phyloP scores from a whole-genome alignment of 2,888 invertebrate genomes.

The Metalampra italica region DNA sequence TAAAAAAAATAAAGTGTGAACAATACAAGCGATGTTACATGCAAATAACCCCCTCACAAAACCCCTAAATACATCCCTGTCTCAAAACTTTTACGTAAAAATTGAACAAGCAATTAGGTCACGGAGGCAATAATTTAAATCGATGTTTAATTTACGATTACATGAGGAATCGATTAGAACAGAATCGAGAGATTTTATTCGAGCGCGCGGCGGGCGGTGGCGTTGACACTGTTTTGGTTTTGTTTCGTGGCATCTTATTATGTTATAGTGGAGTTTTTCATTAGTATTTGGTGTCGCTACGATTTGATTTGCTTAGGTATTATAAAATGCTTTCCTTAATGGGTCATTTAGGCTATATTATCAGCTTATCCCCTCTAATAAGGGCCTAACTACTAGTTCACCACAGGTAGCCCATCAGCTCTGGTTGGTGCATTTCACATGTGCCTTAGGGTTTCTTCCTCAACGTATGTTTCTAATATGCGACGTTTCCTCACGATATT shows the following conservation, averaged over 20 bases:
- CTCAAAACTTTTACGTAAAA: neutral
- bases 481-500: no score
- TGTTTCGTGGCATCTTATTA: neutral
- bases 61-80: no score
- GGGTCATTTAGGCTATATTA: no score
- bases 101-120: conserved; percentile 6
- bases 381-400: no score
- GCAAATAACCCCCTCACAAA: neutral
- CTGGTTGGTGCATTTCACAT: no score
- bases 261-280: neutral
- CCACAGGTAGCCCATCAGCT: no score
- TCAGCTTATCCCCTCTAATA: no score
- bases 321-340: no score
- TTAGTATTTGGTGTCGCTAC: neutral
- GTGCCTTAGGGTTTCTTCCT: no score
- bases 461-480: no score
- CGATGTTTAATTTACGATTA: conserved; percentile 17
- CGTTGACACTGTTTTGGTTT: neutral
- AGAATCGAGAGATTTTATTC: conserved; percentile 13
- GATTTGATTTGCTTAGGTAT: neutral
- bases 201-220: conserved; percentile 9
- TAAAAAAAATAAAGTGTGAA: neutral
- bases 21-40: neutral
- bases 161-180: conserved; percentile 16
- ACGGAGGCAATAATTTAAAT: conserved; percentile 14